Conservation (phyloP, 2,888 invertebrate species). For the Drosophila nr. medialis region DNA sequence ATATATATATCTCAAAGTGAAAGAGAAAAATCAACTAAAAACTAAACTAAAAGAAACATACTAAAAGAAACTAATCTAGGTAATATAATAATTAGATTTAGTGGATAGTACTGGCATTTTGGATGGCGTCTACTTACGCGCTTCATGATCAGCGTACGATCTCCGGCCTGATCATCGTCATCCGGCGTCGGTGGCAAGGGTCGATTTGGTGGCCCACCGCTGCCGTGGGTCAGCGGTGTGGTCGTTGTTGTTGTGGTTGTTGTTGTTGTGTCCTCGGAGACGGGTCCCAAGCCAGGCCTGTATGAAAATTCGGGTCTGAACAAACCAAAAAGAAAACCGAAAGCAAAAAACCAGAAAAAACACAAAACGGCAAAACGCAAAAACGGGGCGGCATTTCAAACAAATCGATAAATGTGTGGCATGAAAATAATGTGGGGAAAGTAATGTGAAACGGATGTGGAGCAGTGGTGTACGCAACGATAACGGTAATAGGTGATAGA, state of each 20-base stretch:
- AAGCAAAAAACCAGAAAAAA: conserved; percentile 48
- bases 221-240: conserved; percentile 82
- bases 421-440: conserved; percentile 21
- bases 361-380: conserved; percentile 56
- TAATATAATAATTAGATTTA: conserved; percentile 16
- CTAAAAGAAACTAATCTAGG: conserved; percentile 42
- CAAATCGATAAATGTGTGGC: conserved; percentile 11
- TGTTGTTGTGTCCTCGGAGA: conserved; percentile 85
- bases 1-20: conserved; percentile 40
- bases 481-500: conserved; percentile 45
- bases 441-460: conserved; percentile 5
- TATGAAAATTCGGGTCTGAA: conserved; percentile 93
- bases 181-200: conserved; percentile 98
- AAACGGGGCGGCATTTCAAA: conserved; percentile 50
- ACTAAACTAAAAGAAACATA: conserved; percentile 42
- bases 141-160: conserved; percentile 96
- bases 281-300: conserved; percentile 89
- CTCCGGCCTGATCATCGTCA: conserved; percentile 92
- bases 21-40: conserved; percentile 27
- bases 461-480: conserved; percentile 5
- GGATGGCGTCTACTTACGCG: conserved; percentile 89
- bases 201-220: conserved; percentile 93
- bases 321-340: conserved; percentile 69
- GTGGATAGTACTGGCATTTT: neutral
- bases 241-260: conserved; percentile 76